These are phyloP conservation scores for Drosophila falleni DNA, from an alignment of 2,888 invertebrate species.

Conservation along the genomic window DNA sequence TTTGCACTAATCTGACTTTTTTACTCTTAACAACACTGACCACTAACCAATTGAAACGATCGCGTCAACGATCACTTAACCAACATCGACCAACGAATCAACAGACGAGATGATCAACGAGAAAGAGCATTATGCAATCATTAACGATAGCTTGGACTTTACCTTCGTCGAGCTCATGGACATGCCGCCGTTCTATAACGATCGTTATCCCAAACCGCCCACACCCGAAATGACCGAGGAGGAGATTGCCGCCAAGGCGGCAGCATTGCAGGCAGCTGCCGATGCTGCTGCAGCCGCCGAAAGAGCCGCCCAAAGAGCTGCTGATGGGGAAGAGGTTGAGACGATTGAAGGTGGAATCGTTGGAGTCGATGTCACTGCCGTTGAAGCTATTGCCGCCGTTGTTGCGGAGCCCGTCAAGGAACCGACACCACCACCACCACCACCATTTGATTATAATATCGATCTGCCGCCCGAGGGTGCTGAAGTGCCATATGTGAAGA, in stretches of 20 bases:
- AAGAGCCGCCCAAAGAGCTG: conserved; percentile 76
- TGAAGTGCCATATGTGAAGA: conserved; percentile 85
- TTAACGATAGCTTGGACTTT: conserved; percentile 96
- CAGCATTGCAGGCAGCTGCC: conserved; percentile 57
- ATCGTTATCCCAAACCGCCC: conserved; percentile 85
- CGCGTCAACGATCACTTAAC: conserved; percentile 17
- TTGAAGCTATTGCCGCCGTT: conserved; percentile 42
- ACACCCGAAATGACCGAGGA: conserved; percentile 85
- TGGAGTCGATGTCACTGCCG: conserved; percentile 33
- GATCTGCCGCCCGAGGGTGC: conserved; percentile 86
- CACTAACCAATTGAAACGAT: conserved; percentile 30
- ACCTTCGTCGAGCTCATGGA: conserved; percentile 94
- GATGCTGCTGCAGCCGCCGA: conserved; percentile 45
- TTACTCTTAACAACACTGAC: conserved; percentile 49
- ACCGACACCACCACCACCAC: conserved; percentile 84
- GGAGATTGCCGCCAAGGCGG: conserved; percentile 81
- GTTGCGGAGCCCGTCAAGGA: conserved; percentile 72
- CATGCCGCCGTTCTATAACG: conserved; percentile 86
- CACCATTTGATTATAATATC: conserved; percentile 85
- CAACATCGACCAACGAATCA: conserved; percentile 22
- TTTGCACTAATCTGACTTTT: conserved; percentile 59
- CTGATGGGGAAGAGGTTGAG: conserved; percentile 65
- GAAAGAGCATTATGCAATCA: conserved; percentile 96
- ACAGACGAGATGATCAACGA: conserved; percentile 93
- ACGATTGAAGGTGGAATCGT: conserved; percentile 43